Evolutionary conservation across 1,140 invertebrate species (phyloP), one percentile per base, ranked within the genome.

Genomic region (Marisa cornuarietis): DNA sequence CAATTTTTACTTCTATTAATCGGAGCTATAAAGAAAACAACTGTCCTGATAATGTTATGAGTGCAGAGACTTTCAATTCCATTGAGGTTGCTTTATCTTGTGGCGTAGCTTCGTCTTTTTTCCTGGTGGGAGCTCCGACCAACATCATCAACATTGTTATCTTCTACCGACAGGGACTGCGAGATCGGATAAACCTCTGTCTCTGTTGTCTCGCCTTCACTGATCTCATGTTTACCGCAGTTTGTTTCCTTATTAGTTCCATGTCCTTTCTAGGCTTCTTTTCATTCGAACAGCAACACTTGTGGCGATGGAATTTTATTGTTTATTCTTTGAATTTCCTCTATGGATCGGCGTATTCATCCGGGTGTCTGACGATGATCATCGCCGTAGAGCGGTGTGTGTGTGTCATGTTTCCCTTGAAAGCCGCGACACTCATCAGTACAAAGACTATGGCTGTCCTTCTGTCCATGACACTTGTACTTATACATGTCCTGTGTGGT

Each of bases 121-220:
- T 75, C 42, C 42, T 63, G 20, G 62, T 75, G 0, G 73, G 73
- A 24, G 58, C 62, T 0, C 73, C 73, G 1, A 14, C 54, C 54
- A 75, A 61, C 73, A 24, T 75, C 20, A 9, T 75, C 61, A 75
- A 24, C 73, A 62, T 54, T 4, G 8, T 75, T 6, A 54, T 75
- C 54, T 75, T 75, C 31, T 61, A 24, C 16, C n/a, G 73, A 0
- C 73, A 75, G 58, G 73, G 73, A 14, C 58, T 75, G 54, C 20
- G 73, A 42, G 73, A 75, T n/a, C 73, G 73, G 13, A 75, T 75
- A 54, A 75, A 75, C 26, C 73, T 75, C 20, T 63, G 54, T 42
- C 73, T 75, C 14, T 75, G 63, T 58, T 31, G 73, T 20, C 73
- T 75, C 20, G 73, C 73, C 11, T 42, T 75, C 13, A 61, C 62